A percentile compares a stretch with the other conserved stretches of the same genome.
phyloP scores from a whole-genome alignment of 2,888 invertebrate genomes.

The Cephalotes varians region DNA sequence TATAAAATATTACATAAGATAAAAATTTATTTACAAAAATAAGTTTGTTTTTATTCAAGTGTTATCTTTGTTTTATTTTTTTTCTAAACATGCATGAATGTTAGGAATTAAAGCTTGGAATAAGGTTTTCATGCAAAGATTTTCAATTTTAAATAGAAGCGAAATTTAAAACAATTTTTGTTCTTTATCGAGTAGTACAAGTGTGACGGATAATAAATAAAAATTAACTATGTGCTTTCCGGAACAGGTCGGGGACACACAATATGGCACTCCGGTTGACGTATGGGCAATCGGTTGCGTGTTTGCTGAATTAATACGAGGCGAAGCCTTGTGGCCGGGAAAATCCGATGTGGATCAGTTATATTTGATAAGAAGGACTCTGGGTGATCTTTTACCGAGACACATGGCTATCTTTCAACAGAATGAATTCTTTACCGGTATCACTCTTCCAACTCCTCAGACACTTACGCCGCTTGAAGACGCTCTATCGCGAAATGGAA shows the following conservation, averaged over 20 bases:
- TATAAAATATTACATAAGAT: neutral
- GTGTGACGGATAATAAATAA: neutral
- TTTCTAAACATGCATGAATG: neutral
- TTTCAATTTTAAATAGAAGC: neutral
- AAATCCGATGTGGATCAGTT: slow-evolving; percentile 99
- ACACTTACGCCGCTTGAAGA: slow-evolving; percentile 94
- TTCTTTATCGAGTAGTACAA: neutral
- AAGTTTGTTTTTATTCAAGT: neutral
- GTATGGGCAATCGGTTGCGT: slow-evolving; percentile 99
- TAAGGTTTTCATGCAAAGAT: neutral
- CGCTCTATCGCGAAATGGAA: slow-evolving; percentile 93
- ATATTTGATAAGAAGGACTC: slow-evolving; percentile 96
- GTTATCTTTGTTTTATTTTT: neutral
- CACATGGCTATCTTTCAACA: slow-evolving; percentile 98
- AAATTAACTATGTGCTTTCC: neutral
- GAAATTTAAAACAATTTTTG: neutral
- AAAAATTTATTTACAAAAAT: neutral
- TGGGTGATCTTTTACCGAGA: slow-evolving; percentile 96
- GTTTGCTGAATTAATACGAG: slow-evolving; percentile 94
- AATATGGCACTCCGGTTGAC: slow-evolving; percentile 96
- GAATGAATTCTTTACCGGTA: slow-evolving; percentile 97
- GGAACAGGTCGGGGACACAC: slow-evolving; percentile 95
- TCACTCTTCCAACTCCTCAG: slow-evolving; percentile 96
- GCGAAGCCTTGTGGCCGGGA: slow-evolving; percentile 99
- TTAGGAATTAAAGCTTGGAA: neutral